phyloP scores from a whole-genome alignment of 2,113 vertebrate genomes.

The Fregata magnificens region DNA sequence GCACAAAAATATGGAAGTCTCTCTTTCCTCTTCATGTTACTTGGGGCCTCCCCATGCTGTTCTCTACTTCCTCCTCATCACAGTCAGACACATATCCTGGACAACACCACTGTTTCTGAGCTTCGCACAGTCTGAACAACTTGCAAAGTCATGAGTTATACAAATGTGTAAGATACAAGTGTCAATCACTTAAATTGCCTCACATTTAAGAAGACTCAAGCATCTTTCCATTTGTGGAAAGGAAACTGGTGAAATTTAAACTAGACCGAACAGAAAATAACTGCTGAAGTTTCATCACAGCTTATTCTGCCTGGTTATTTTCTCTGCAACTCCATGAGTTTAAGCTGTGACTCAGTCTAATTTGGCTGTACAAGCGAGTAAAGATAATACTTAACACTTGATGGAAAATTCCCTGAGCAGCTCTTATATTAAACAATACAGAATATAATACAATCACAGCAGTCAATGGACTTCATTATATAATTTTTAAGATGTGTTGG shows the following conservation, averaged over 20 bases:
- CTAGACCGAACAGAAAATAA: background rate
- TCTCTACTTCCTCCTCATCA: background rate
- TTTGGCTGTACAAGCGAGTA: background rate
- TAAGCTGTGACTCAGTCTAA: background rate
- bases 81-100: background rate
- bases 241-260: background rate
- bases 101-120: background rate
- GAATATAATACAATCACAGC: background rate
- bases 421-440: background rate
- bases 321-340: background rate
- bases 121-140: background rate
- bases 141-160: background rate
- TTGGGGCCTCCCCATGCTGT: fast-evolving
- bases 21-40: background rate
- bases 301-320: background rate
- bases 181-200: background rate
- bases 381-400: background rate
- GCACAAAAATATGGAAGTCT: background rate
- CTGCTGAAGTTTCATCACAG: background rate
- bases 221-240: background rate
- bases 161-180: background rate
- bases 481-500: background rate
- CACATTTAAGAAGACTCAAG: background rate
- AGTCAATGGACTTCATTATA: background rate
- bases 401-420: background rate